Percentiles rank a stretch among this genome's conserved stretches.
Evolutionary conservation across 2,888 invertebrate genomes (phyloP).

Genomic region (Drosophila tanythrix): DNA sequence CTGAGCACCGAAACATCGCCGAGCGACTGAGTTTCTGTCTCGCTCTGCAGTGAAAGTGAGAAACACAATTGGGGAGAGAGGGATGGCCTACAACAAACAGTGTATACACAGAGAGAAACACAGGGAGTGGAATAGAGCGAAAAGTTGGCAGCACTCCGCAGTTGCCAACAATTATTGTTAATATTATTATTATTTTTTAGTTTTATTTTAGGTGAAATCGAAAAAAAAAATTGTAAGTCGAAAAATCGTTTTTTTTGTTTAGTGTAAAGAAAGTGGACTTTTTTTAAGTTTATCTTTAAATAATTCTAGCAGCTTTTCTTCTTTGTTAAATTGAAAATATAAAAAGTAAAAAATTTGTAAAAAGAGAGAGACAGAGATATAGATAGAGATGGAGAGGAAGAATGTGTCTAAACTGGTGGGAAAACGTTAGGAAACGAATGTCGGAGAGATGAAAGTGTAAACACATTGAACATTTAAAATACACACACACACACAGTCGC

Average conservation of each 20-base stretch:
- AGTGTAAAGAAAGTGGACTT: background rate
- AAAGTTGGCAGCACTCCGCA: background rate
- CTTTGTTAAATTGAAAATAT: background rate
- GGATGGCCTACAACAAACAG: constrained; percentile 4
- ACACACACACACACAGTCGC: background rate
- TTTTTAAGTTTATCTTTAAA: background rate
- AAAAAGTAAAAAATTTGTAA: background rate
- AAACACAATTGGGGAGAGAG: constrained; percentile 12
- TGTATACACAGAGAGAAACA: constrained; percentile 1
- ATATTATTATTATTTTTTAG: background rate
- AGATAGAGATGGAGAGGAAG: too few species aligned
- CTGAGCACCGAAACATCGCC: constrained; percentile 34
- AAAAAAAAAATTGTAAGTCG: background rate
- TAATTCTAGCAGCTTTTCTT: background rate
- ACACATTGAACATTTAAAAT: background rate
- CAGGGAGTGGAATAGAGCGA: background rate
- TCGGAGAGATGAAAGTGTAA: constrained; percentile 2
- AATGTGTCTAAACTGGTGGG: background rate
- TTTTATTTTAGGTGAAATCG: background rate
- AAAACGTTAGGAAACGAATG: constrained; percentile 14
- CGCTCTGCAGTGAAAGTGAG: constrained; percentile 6
- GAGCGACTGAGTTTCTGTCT: constrained; percentile 2
- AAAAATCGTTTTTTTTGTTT: background rate
- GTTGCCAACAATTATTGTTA: background rate
- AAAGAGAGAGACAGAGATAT: background rate